Evolutionary conservation across 2,113 vertebrate species (phyloP), one percentile per base, ranked within the genome.

Genomic region (Cyprinodon variegatus): DNA sequence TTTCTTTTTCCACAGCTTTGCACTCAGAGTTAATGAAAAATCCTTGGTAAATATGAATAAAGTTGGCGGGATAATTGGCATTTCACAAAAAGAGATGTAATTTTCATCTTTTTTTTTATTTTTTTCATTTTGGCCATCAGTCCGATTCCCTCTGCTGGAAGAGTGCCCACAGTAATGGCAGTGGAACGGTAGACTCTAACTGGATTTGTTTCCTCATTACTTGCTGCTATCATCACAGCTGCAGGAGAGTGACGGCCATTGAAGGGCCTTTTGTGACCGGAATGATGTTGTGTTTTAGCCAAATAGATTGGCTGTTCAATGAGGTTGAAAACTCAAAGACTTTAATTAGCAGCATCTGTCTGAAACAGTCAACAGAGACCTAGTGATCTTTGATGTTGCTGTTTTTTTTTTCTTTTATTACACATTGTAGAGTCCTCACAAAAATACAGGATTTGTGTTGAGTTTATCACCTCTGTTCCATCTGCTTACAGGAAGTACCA

Each of bases 401-500:
- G 29, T 29, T 29, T 29, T 29, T 29, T 29, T 29, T 29, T 29
- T 29, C 29, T 29, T 29, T 29, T 29, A 29, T 29, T 29, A 29
- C 10, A n/a, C 39, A 22, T 45, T 38, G 15, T 65, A 29, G n/a
- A 1, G 6, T 66, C 10, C 3, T 9, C 7, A 22, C 11, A 4
- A n/a, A 64, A 65, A 65, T 11, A 3, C n/a, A 41, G 8, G 8
- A 11, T 22, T n/a, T 43, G 63, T 64, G 37, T 6, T 63, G 5
- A 20, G 9, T 15, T 39, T 63, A 17, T 0, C 17, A 13, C 11
- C 38, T 43, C 5, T 65, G n/a, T 65, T 22, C 14, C 57, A 41
- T 61, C 14, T 40, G 1, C 74, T 46, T 68, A 71, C 37, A 99
- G 98, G 98, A 82, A 96, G 45, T 99, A 99, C 91, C 97, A 99